Percentiles rank a stretch among this genome's conserved stretches.
Conservation (phyloP, 2,888 invertebrate species). For the Diaprepes abbreviatus region DNA sequence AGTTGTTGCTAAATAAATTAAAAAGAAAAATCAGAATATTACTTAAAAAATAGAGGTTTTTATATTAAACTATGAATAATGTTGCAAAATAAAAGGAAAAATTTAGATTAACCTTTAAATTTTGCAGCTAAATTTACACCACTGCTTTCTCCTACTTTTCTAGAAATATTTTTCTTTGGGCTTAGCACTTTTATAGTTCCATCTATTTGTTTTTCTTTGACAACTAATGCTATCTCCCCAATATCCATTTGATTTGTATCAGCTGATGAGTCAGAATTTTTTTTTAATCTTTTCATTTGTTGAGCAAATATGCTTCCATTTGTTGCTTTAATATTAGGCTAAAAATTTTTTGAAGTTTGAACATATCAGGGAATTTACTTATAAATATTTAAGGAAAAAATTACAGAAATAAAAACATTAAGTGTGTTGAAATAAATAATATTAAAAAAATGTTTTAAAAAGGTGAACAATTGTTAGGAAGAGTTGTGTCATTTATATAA, state of each 20-base stretch:
- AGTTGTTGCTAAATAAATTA: slow-evolving; percentile 48
- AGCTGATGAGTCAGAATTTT: slow-evolving; percentile 30
- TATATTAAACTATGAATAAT: no score
- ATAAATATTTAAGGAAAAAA: no score
- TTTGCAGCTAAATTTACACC: background rate
- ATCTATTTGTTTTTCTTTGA: slow-evolving; percentile 47
- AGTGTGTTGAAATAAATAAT: no score
- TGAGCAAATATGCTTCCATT: slow-evolving; percentile 71
- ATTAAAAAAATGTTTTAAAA: no score
- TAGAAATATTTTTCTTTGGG: background rate
- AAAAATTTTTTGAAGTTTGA: no score
- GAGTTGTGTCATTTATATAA: no score
- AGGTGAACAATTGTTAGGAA: no score
- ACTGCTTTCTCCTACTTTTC: background rate
- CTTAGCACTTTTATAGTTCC: background rate
- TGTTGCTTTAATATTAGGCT: slow-evolving; percentile 58
- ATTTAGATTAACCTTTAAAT: slow-evolving; percentile 23
- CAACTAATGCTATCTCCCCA: slow-evolving; percentile 59
- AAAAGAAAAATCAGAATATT: no score
- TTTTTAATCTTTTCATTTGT: slow-evolving; percentile 66
- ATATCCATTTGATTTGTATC: slow-evolving; percentile 49
- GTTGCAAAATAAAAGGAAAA: no score
- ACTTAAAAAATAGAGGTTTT: no score
- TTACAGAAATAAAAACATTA: no score
- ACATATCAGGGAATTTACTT: no score